A percentile compares a stretch with the other conserved stretches of the same genome.
phyloP scores from a whole-genome alignment of 2,888 invertebrate genomes.

The Diaperis boleti region DNA sequence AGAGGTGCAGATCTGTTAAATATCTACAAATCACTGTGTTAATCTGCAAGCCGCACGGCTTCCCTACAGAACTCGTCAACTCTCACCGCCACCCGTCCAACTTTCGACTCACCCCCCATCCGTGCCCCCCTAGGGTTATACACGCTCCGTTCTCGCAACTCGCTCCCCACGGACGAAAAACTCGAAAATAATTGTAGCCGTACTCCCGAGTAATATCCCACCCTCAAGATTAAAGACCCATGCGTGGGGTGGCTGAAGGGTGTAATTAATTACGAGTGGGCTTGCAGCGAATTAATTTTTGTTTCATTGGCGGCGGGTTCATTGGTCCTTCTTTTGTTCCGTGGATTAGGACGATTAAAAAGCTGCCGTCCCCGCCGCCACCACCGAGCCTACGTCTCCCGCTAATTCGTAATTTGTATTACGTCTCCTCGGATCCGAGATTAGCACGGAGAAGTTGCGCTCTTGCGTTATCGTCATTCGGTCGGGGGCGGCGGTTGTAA shows the following conservation, averaged over 20 bases:
- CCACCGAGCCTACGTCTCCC: constrained; percentile 4
- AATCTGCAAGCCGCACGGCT: no score
- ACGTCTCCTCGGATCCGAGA: constrained; percentile 25
- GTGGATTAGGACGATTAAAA: constrained; percentile 27
- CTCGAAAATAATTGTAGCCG: constrained; percentile 16
- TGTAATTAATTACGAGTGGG: constrained; percentile 27
- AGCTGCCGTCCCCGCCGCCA: constrained; percentile 6
- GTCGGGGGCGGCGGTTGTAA: constrained; percentile 6
- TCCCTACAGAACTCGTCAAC: no score
- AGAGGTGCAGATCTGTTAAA: no score
- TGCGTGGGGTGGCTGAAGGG: constrained; percentile 1
- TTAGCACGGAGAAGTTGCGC: constrained; percentile 23
- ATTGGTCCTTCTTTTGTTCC: constrained; percentile 13
- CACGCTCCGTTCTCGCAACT: no score
- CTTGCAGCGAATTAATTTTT: constrained; percentile 32
- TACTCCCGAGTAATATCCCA: constrained; percentile 10
- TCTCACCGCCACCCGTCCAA: no score
- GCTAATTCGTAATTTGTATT: constrained; percentile 36
- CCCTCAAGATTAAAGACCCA: constrained; percentile 25
- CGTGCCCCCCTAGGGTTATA: no score
- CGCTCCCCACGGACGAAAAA: constrained; percentile 6
- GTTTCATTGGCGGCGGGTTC: constrained; percentile 12
- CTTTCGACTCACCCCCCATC: no score
- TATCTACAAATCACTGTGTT: no score
- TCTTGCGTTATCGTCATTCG: constrained; percentile 16